These are phyloP conservation scores for Drepana arcuata DNA, from an alignment of 1,140 invertebrate species.

Conservation along the genomic window DNA sequence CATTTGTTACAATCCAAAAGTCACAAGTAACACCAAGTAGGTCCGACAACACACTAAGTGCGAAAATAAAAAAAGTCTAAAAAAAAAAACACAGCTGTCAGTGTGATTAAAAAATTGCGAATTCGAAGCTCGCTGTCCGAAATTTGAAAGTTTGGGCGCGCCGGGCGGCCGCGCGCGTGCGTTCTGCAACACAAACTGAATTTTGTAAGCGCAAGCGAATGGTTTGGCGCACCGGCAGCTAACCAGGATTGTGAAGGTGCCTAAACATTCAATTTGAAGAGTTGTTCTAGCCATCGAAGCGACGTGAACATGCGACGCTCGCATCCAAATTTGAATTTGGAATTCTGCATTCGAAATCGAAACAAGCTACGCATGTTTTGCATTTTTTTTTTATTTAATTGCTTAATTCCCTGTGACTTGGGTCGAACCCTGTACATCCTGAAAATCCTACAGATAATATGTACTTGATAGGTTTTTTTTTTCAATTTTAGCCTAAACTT, in stretches of 20 bases:
- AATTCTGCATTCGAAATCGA: not conserved
- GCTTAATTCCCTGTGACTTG: slow-evolving; percentile 5
- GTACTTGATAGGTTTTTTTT: slow-evolving; percentile 18
- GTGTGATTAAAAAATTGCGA: not conserved
- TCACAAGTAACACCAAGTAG: slow-evolving; percentile 25
- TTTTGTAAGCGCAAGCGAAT: slow-evolving; percentile 59
- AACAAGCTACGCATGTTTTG: slow-evolving; percentile 1
- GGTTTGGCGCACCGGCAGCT: slow-evolving; percentile 36
- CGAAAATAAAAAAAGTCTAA: slow-evolving; percentile 18
- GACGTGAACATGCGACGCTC: slow-evolving; percentile 1
- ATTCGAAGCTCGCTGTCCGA: slow-evolving; percentile 18
- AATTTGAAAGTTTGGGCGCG: slow-evolving; percentile 60
- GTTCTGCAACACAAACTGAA: slow-evolving; percentile 59
- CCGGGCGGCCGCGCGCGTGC: slow-evolving; percentile 56
- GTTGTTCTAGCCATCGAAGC: slow-evolving; percentile 10
- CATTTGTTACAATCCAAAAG: slow-evolving; percentile 56
- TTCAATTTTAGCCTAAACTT: slow-evolving; percentile 37
- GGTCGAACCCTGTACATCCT: not conserved
- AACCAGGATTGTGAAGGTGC: slow-evolving; percentile 59
- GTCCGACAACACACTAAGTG: slow-evolving; percentile 14
- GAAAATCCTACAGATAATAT: too few species aligned
- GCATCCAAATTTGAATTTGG: slow-evolving; percentile 3
- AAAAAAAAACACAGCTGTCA: slow-evolving; percentile 8
- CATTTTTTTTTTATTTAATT: slow-evolving; percentile 7
- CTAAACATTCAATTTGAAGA: slow-evolving; percentile 25